These are phyloP conservation scores for Drosophila melanica DNA, from an alignment of 1,140 invertebrate species.

Conservation along the genomic window DNA sequence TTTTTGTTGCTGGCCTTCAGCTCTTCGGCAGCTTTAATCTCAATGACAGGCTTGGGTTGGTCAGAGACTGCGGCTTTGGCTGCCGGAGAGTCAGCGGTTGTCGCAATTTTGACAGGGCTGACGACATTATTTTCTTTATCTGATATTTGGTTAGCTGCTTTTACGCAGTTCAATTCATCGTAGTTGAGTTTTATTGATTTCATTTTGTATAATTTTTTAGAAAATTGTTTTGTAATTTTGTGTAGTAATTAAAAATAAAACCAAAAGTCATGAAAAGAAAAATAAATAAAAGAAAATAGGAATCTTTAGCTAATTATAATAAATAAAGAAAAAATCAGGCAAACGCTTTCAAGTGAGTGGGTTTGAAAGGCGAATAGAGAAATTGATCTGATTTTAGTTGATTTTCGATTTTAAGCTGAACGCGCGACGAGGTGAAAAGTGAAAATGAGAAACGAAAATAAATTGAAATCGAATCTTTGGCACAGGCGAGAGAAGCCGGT, in stretches of 20 bases:
- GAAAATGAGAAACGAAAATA: constrained; percentile 20
- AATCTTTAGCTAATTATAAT: not conserved
- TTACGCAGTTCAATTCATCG: constrained; percentile 32
- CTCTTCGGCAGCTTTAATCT: constrained; percentile 31
- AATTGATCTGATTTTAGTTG: constrained; percentile 22
- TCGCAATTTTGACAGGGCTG: constrained; percentile 9
- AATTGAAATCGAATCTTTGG: constrained; percentile 23
- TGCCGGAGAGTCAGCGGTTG: constrained; percentile 23
- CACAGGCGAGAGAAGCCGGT: constrained; percentile 50
- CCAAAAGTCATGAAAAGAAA: constrained; percentile 48
- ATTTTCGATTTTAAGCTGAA: constrained; percentile 17
- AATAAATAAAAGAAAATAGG: constrained; percentile 12
- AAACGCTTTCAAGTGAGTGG: not conserved
- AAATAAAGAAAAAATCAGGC: not conserved
- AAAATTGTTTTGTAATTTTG: constrained; percentile 40
- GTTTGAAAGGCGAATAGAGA: constrained; percentile 10
- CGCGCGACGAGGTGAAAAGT: constrained; percentile 25
- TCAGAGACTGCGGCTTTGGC: constrained; percentile 32
- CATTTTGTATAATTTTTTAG: constrained; percentile 23
- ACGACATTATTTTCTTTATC: constrained; percentile 32
- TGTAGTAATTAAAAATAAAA: constrained; percentile 37
- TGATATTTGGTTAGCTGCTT: constrained; percentile 32
- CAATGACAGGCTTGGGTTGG: constrained; percentile 53
- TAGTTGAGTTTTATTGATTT: constrained; percentile 44
- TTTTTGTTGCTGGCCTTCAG: constrained; percentile 26